Base-by-base conservation (phyloP, 2,888 invertebrate genomes). In the Alcis repandata region DNA sequence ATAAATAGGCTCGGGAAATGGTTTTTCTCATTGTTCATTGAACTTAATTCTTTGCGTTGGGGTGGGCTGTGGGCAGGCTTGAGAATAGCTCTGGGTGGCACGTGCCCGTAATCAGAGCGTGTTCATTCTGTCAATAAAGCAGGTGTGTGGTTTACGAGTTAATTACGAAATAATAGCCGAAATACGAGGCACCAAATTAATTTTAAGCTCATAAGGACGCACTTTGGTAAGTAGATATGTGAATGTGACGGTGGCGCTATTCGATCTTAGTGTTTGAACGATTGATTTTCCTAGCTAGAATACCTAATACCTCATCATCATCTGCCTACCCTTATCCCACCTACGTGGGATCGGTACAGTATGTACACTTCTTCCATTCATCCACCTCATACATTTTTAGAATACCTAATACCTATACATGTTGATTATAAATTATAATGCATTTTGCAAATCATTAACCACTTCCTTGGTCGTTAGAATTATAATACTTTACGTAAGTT, bases 121-220 rank as follows among this genome's bases (percentile, higher is more conserved):
- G 77, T 76, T 74, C 74, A 74, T 70, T 78, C 68, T 77, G 74
- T 76, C 76, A 82, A 82, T 77, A 79, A 69, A 71, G 63, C 70
- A 62, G 53, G 38, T 59, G 62, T 54, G 46, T 58, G 33, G 43
- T 65, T 57, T 52, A 68, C 59, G 54, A 65, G 59, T 65, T 75
- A 69, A 76, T 75, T 76, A 69, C 68, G 59, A 72, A 78, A 68
- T 67, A 60, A 66, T 59, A 67, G 32, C 22, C 45, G 48, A 48
- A 69, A 62, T 59, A 36, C 46, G 38, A 22, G 53, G 27, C 15
- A 15, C 33, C 9, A 41, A 41, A 59, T 48, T 54, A 22, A 48
- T 49, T 38, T 53, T 43, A 22, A 32, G 36, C 40, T 57, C 36
- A 9, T 54, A 43, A 54, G 27, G 11, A 11, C 43, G 46, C 19